A percentile compares a stretch with the other conserved stretches of the same genome.
Evolutionary conservation across 2,888 invertebrate species (phyloP).

Genomic region (Drosophila acutilabella): DNA sequence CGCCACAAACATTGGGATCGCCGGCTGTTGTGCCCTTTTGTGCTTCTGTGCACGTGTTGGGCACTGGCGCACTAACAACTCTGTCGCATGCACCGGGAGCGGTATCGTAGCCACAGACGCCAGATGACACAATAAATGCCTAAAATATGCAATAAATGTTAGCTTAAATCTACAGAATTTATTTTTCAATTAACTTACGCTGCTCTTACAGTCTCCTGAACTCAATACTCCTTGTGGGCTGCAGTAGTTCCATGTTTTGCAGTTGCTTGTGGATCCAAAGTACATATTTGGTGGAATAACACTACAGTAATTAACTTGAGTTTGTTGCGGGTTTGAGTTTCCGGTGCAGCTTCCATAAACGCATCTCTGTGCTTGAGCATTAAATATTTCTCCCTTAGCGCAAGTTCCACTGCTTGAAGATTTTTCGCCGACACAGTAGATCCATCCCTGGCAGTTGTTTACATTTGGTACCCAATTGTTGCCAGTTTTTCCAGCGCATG

Average conservation of each 20-base stretch:
- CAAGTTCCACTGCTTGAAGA: conserved; percentile 15
- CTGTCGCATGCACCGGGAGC: conserved; percentile 44
- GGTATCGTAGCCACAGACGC: background rate
- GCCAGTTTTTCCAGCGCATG: conserved; percentile 29
- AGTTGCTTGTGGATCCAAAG: conserved; percentile 35
- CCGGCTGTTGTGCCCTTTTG: accelerated
- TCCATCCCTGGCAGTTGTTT: conserved; percentile 35
- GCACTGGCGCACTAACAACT: conserved; percentile 11
- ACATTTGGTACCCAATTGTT: conserved; percentile 44
- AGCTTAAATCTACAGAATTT: too few relatives aligned
- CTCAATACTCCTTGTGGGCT: background rate
- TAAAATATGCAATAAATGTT: background rate
- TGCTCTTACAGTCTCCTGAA: accelerated
- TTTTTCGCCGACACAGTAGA: conserved; percentile 23
- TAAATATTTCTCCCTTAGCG: conserved; percentile 8
- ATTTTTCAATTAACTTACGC: conserved; percentile 31
- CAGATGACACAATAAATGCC: conserved; percentile 6
- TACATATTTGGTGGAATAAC: conserved; percentile 47
- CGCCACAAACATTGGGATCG: conserved; percentile 29
- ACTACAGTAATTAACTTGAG: conserved; percentile 12
- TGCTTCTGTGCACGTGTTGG: background rate
- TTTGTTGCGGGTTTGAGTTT: too few relatives aligned
- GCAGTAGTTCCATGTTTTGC: conserved; percentile 42
- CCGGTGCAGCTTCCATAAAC: conserved; percentile 38
- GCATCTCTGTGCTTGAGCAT: background rate